Base-by-base conservation (phyloP, 2,113 vertebrate species). In the Rhea americana region DNA sequence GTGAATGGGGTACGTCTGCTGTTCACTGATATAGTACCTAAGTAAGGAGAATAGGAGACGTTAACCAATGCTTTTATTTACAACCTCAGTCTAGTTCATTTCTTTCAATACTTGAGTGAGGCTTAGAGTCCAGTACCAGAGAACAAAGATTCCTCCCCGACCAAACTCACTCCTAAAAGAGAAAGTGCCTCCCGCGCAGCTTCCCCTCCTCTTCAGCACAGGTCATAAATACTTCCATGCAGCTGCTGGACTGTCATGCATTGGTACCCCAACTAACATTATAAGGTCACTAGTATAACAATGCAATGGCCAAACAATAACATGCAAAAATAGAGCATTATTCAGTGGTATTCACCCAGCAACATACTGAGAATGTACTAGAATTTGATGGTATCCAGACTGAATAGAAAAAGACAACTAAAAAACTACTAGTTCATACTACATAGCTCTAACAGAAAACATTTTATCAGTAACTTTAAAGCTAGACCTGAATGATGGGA, bases 1-100 rank as follows among this genome's bases (percentile, higher is more conserved):
- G 99, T 99, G 97, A 99, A 99, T 0, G 99, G 99, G 1, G 98
- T 99, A 87, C 99, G 98, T 28, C 98, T 98, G 97, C 98, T 99
- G 98, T 99, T 99, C 96, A 99, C 99, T 2, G 99, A 99, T 95
- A 99, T 99, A 94, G 99, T 99, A 92, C 99, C 99, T 99, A 93
- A 10, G 76, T 0, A 61, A 90, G 59, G 28, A 82, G 39, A 26
- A 93, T 1, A 62, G 45, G 16, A 94, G 6, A 66, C 5, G 35
- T 92, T 50, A 95, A 47, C 41, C 21, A 80, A 30, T 1, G 9
- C 18, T 56, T 45, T 35, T 30, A 67, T 2, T 12, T 32, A 53
- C 16, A 66, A 32, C 8, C 7, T 76, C 55, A 61, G 55, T 14
- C 28, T 26, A 79, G 32, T 21, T 56, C 14, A 25, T 32, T 68